Evolutionary conservation across 2,797 vertebrate genomes (phyloP), one percentile per base, ranked within the genome.

Genomic region (Caiman crocodilus): DNA sequence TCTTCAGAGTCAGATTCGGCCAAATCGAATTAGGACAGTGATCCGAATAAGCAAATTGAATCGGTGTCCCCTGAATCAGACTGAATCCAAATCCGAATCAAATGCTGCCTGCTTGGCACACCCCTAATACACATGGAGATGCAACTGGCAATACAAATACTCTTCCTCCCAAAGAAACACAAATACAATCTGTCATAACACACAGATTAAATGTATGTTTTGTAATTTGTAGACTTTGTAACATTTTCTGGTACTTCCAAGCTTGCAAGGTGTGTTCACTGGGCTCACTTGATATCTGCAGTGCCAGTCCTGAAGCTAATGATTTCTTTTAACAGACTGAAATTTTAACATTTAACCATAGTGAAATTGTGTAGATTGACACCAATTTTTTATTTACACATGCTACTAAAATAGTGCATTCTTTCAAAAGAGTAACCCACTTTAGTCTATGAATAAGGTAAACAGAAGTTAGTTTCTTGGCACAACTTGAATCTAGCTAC

Each of bases 401-500:
- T 92, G 26, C 61, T 21, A 50, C 32, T 25, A 50, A 14, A 73
- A 73, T 1, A 5, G 5, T 71, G 17, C 84, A 91, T 85, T 63
- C 7, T 28, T 82, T 60, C 8, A 4, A 2, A 71, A 61, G 87
- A 35, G 3, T 83, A 55, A 17, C 4, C 12, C 17, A 1, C 42
- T 82, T 73, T 42, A 78, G 2, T 78, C 60, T 73, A 76, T 69
- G 18, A 80, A 20, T 88, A 80, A 90, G 76, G 5, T 61, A 79
- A 85, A 80, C 55, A 42, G 63, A 88, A 84, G 20, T 3, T 1
- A 78, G 11, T 85, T 88, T 5, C 0, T 1, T 84, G 0, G 0
- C 59, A 16, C 15, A 64, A 0, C 79, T 91, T 57, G 79, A 78
- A 79, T 89, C 42, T 73, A 86, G 60, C 32, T 4, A 5, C 84